These are phyloP conservation scores for Ceratoteleas bidentatus DNA, from an alignment of 1,140 invertebrate species.

Conservation along the genomic window DNA sequence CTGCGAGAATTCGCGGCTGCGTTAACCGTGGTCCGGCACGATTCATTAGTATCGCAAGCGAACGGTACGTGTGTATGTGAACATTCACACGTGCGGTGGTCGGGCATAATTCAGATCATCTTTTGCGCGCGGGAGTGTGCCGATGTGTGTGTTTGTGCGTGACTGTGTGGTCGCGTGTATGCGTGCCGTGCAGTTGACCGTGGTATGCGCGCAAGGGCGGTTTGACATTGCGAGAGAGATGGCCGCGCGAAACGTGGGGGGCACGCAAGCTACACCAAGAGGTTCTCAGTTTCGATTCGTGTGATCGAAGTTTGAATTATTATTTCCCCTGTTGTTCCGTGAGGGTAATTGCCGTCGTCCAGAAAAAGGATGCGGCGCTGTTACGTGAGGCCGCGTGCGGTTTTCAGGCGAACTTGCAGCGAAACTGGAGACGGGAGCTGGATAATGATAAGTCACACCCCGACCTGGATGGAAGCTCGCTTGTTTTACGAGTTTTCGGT, in stretches of 20 bases:
- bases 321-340: conserved; percentile 17
- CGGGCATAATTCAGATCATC: conserved; percentile 77
- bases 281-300: conserved; percentile 45
- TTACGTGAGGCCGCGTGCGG: no score
- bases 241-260: conserved; percentile 49
- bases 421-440: no score
- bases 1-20: conserved; percentile 61
- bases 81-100: conserved; percentile 73
- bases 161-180: conserved; percentile 47
- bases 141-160: conserved; percentile 41
- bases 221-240: conserved; percentile 51
- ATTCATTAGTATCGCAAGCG: conserved; percentile 69
- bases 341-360: neutral
- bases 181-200: conserved; percentile 32
- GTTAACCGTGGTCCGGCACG: conserved; percentile 63
- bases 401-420: no score
- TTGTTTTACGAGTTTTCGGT: no score
- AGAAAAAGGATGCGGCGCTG: no score
- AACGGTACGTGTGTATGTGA: conserved; percentile 70
- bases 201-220: conserved; percentile 48
- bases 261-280: conserved; percentile 38
- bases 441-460: no score
- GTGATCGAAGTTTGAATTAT: conserved; percentile 40
- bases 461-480: no score
- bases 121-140: conserved; percentile 64